phyloP scores from a whole-genome alignment of 2,113 vertebrate species.

The Salminus brasiliensis region DNA sequence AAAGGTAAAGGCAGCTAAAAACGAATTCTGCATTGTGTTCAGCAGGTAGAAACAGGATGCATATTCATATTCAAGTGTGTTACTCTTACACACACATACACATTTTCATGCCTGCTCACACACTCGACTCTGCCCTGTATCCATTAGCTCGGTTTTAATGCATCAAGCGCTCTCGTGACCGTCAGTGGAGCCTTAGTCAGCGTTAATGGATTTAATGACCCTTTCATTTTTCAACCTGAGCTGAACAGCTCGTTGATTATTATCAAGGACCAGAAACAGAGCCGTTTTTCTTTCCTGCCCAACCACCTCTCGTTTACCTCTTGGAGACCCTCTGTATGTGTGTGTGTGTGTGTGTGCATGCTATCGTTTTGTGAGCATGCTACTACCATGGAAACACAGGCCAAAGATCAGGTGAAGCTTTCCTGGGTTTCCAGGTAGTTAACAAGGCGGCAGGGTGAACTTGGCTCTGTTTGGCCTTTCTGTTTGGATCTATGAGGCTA shows the following conservation, averaged over 20 bases:
- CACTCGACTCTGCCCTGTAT: slow-evolving; percentile 4
- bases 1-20: no score
- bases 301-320: slow-evolving; percentile 3
- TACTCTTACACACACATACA: background rate
- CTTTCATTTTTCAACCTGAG: slow-evolving; percentile 16
- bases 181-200: slow-evolving; percentile 28
- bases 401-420: slow-evolving; percentile 47
- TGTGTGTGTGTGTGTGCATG: no score
- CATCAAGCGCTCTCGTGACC: slow-evolving; percentile 27
- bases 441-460: background rate
- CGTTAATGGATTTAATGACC: slow-evolving; percentile 51
- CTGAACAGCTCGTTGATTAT: slow-evolving; percentile 36
- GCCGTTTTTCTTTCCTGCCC: slow-evolving; percentile 14
- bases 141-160: slow-evolving; percentile 36
- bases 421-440: slow-evolving; percentile 37
- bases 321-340: background rate
- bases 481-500: background rate
- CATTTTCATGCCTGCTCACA: background rate
- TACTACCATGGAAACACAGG: slow-evolving; percentile 62
- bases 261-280: background rate
- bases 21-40: background rate
- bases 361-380: background rate
- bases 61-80: background rate
- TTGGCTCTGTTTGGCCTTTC: background rate
- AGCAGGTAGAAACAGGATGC: background rate